Evolutionary conservation across 2,888 invertebrate species (phyloP).

Genomic region (Chaetogeoica ovagalla): DNA sequence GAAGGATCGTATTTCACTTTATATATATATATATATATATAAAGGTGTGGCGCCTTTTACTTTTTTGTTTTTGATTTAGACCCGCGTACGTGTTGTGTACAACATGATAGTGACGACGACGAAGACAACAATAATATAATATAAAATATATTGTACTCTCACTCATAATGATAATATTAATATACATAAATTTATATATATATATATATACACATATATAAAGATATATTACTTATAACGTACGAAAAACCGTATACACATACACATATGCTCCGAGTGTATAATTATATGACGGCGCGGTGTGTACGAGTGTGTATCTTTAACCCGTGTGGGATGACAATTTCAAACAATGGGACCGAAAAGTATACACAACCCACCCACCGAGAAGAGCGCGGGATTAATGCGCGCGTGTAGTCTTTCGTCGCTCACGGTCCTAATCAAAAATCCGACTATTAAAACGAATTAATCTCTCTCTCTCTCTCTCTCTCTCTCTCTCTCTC

Average conservation of each 20-base stretch:
- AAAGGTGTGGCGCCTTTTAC: conserved; percentile 33
- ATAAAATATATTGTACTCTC: background rate
- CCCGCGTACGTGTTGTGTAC: background rate
- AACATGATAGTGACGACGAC: background rate
- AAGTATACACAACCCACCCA: conserved; percentile 42
- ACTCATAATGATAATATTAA: conserved; percentile 22
- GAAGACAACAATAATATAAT: conserved; percentile 12
- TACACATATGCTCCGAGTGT: conserved; percentile 10
- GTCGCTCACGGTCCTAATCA: conserved; percentile 30
- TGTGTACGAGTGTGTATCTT: conserved; percentile 19
- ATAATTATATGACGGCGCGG: conserved; percentile 20
- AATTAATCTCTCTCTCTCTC: conserved; percentile 2
- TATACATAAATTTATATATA: conserved; percentile 22
- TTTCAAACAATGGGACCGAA: conserved; percentile 39
- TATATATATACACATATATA: background rate
- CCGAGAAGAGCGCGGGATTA: conserved; percentile 37
- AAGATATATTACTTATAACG: conserved; percentile 14
- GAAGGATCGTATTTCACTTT: background rate
- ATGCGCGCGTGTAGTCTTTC: background rate
- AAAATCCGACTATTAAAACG: conserved; percentile 37
- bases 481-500: conserved; percentile 1
- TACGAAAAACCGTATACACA: background rate
- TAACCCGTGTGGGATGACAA: conserved; percentile 48
- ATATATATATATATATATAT: background rate
- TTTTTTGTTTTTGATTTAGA: conserved; percentile 22